These are phyloP conservation scores for Aromia moschata DNA, from an alignment of 2,888 invertebrate species.

Conservation along the genomic window DNA sequence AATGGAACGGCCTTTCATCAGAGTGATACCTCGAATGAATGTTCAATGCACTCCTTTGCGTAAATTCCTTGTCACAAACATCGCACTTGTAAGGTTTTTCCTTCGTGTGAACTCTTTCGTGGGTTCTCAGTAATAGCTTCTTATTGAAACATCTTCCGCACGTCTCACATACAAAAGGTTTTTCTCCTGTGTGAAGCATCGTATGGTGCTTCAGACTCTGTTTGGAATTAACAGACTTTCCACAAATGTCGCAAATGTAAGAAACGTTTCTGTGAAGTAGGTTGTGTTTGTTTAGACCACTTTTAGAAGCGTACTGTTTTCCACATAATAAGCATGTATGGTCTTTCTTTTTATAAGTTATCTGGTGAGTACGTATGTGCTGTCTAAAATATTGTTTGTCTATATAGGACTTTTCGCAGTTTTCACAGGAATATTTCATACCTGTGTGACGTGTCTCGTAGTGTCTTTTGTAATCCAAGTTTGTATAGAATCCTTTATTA, in stretches of 20 bases:
- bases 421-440: constrained; percentile 58
- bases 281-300: constrained; percentile 14
- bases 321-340: not conserved
- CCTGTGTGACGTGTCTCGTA: constrained; percentile 52
- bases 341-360: not conserved
- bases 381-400: not conserved
- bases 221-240: constrained; percentile 50
- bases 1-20: constrained; percentile 31
- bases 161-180: constrained; percentile 36
- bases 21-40: constrained; percentile 31
- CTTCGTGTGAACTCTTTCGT: constrained; percentile 55
- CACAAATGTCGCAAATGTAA: constrained; percentile 49
- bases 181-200: constrained; percentile 57
- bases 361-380: constrained; percentile 12
- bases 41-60: constrained; percentile 21
- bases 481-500: constrained; percentile 39
- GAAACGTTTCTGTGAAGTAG: constrained; percentile 2
- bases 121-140: constrained; percentile 47
- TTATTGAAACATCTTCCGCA: constrained; percentile 64
- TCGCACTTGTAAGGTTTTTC: constrained; percentile 30
- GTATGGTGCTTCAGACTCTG: constrained; percentile 54
- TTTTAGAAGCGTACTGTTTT: not conserved
- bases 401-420: constrained; percentile 6
- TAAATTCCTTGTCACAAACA: constrained; percentile 30
- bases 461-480: constrained; percentile 1